Evolutionary conservation across 2,888 invertebrate species (phyloP), one percentile per base, ranked within the genome.

Genomic region (Drosophila sordidula): DNA sequence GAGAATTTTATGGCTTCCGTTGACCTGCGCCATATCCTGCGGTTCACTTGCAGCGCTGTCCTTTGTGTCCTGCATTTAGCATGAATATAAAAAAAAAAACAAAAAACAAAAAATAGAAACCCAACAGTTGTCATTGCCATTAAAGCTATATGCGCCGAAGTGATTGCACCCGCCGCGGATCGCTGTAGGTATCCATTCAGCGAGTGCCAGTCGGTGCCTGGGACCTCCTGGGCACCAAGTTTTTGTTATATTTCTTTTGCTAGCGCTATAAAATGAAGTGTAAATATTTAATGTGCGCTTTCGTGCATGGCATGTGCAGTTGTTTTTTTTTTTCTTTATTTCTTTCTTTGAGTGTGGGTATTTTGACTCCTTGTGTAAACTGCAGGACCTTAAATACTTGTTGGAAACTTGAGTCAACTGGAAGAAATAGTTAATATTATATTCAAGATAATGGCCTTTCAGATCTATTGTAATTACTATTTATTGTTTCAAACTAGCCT

Each of bases 1-100:
- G 91, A 91, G 91, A 80, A 90, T 92, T 91, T 92, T 92, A 91
- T 92, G 89, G 91, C 90, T 91, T 91, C 91, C 92, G 91, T 91
- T 91, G 91, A 91, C 92, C 91, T 90, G 92, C 70, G 86, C 87
- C 89, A 90, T 90, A 90, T 90, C 90, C 89, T 87, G 89, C 73
- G 80, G 83, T 83, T 83, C 83, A 77, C 78, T 86, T 77, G 89
- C 84, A 75, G 44, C 55, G 51, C 59, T 58, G 63, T 72, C 67
- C 65, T 46, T 71, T 64, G 50, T 72, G 46, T 63, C 41, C 66
- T 67, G 66, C 50, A 67, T 65, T 76, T 67, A 71, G 78, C 59
- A 56, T 45, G 70, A 11, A 12, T 14, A 14, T 5, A 47, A 61
- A 46, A 44, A 22, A 25, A 22, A 32, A 46, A 44, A 22, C 18